phyloP scores from a whole-genome alignment of 2,113 vertebrate species.

The zebrafish (Danio rerio) region DNA sequence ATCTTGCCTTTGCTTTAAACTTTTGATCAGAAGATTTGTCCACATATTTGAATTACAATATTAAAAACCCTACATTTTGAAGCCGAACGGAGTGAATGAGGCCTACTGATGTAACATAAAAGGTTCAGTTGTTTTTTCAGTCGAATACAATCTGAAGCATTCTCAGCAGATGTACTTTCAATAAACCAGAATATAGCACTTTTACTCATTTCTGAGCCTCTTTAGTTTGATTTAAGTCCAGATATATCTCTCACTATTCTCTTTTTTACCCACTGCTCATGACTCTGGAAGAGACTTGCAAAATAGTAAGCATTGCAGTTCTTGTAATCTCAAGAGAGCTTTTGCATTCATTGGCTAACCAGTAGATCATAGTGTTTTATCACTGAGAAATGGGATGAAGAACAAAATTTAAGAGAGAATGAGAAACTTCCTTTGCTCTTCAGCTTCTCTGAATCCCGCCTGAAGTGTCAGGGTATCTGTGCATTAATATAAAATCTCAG shows the following conservation, averaged over 20 bases:
- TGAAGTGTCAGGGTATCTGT: background rate
- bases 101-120: too few relatives aligned
- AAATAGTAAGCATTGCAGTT: background rate
- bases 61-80: too few relatives aligned
- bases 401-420: background rate
- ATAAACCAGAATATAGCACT: background rate
- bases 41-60: too few relatives aligned
- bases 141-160: too few relatives aligned
- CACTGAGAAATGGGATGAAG: background rate
- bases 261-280: background rate
- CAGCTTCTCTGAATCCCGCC: background rate
- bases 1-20: too few relatives aligned
- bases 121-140: too few relatives aligned
- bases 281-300: background rate
- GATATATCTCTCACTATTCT: background rate
- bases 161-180: too few relatives aligned
- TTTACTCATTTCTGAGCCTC: background rate
- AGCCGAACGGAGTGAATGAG: too few relatives aligned
- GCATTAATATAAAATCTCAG: background rate
- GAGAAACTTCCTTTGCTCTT: background rate
- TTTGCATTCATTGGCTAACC: constrained; percentile 35
- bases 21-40: too few relatives aligned
- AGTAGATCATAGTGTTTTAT: constrained; percentile 5
- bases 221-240: background rate
- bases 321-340: constrained; percentile 5